A percentile compares a stretch with the other conserved stretches of the same genome.
phyloP scores from a whole-genome alignment of 2,888 invertebrate genomes.

The Linyphia triangularis region DNA sequence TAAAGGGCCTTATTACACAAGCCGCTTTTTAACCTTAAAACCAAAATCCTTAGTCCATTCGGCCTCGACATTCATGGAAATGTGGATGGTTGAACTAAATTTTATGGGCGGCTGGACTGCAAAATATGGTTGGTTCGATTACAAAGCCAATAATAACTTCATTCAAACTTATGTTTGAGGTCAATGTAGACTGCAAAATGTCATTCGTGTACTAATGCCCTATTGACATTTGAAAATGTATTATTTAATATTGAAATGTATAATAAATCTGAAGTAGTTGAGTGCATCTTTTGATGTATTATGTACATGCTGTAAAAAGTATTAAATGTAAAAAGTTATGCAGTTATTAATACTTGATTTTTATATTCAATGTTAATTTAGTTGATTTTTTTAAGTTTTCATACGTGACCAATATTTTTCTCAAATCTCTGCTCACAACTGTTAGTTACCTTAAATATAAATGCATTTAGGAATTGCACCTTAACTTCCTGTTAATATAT shows the following conservation, averaged over 20 bases:
- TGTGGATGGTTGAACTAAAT: too few relatives aligned
- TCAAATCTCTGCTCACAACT: constrained; percentile 29
- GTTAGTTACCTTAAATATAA: constrained; percentile 35
- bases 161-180: background rate
- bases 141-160: background rate
- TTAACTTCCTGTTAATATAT: background rate
- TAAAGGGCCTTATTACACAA: too few relatives aligned
- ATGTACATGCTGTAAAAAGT: background rate
- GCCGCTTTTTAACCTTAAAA: too few relatives aligned
- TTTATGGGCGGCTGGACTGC: background rate
- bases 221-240: too few relatives aligned
- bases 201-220: background rate
- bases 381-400: background rate
- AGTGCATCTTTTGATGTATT: background rate
- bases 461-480: constrained; percentile 21
- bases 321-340: background rate
- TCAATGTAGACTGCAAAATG: background rate
- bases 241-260: too few relatives aligned
- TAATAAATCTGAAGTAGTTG: too few relatives aligned
- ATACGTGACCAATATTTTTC: background rate
- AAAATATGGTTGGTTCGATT: background rate
- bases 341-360: background rate
- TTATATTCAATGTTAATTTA: background rate
- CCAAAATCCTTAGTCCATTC: too few relatives aligned
- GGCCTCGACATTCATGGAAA: too few relatives aligned